A percentile compares a stretch with the other conserved stretches of the same genome.
phyloP scores from a whole-genome alignment of 2,888 invertebrate genomes.

The Dasypolia templi region DNA sequence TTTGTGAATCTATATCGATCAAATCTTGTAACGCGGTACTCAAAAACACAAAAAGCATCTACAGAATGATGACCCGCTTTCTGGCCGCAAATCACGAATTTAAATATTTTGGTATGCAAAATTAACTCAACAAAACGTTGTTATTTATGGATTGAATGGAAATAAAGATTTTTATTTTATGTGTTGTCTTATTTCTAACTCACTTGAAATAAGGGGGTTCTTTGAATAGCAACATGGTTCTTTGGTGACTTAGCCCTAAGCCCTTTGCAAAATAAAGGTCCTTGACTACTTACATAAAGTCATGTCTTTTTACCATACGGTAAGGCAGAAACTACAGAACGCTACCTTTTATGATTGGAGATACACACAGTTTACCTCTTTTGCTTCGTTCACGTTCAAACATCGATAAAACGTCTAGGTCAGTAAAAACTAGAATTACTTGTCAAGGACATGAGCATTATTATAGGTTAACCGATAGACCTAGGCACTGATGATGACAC shows the following conservation, averaged over 20 bases:
- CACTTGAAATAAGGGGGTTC: neutral
- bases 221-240: neutral
- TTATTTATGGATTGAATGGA: slow-evolving; percentile 16
- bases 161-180: slow-evolving; percentile 33
- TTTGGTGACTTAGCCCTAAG: neutral
- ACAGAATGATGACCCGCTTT: neutral
- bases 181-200: slow-evolving; percentile 5
- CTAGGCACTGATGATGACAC: neutral
- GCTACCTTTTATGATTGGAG: neutral
- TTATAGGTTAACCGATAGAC: neutral
- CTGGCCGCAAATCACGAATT: neutral
- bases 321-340: neutral
- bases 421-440: neutral
- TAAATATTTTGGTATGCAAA: neutral
- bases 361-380: neutral
- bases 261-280: neutral
- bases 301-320: neutral
- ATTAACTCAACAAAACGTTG: neutral
- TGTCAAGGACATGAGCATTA: neutral
- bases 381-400: neutral
- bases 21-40: slow-evolving; percentile 21
- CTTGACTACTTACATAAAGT: neutral
- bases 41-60: neutral
- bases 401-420: neutral
- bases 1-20: slow-evolving; percentile 26